Evolutionary conservation across 2,797 vertebrate genomes (phyloP).

Genomic region (Scolopax rusticola): DNA sequence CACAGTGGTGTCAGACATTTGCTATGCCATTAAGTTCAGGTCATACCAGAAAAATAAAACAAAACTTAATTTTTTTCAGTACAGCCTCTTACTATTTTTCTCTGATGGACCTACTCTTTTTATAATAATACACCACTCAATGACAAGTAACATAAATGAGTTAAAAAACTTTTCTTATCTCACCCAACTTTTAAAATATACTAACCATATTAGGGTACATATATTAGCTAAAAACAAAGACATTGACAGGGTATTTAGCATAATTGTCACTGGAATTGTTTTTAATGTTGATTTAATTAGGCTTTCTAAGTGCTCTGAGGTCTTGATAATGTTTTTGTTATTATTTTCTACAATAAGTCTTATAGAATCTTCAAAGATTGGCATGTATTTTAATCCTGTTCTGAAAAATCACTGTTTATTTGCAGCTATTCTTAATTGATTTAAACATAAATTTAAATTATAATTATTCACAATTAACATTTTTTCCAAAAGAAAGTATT

Average conservation of each 20-base stretch:
- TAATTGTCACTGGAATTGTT: neutral
- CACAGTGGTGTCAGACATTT: neutral
- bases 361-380: neutral
- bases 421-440: neutral
- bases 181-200: neutral
- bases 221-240: neutral
- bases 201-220: neutral
- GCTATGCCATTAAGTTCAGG: neutral
- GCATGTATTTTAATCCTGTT: neutral
- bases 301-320: neutral
- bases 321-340: neutral
- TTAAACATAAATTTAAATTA: neutral
- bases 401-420: neutral
- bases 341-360: neutral
- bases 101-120: neutral
- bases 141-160: neutral
- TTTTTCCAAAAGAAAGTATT: neutral
- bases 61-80: neutral
- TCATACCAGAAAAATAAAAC: neutral
- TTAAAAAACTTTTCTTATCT: neutral
- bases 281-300: neutral
- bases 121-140: neutral
- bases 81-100: neutral
- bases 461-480: neutral
- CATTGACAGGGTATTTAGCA: neutral